Base-by-base conservation (phyloP, 1,140 invertebrate species). In the Chionoecetes opilio region DNA sequence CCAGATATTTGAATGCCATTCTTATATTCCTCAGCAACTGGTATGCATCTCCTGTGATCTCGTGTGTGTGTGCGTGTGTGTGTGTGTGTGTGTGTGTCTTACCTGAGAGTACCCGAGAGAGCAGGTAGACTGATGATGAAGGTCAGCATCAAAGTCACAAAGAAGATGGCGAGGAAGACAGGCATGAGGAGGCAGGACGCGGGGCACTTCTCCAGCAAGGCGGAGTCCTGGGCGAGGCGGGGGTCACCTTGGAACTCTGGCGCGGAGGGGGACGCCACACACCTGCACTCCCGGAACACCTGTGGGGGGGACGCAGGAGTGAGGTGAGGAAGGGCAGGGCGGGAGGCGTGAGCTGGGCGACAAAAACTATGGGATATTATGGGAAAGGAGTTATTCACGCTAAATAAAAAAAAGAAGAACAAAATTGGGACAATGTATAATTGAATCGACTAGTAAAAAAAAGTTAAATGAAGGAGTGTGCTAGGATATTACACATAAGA, bases 101-200 rank as follows among this genome's bases (percentile, higher is more conserved):
- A 98, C 98, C 98, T 98, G 1, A 99, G 97, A 0, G 98, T 98
- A 2, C 98, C 98, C 0, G 98, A 98, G 0, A 98, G 97, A 0
- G 98, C 98, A 0, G 98, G 98, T 97, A 98, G 98, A 11, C 98
- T 98, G 92, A 98, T 98, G 0, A 98, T 96, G 96, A 99, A 98
- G 0, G 98, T 98, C 96, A 98, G 98, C 37, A 98, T 97, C 97
- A 98, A 98, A 34, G 98, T 97, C 8, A 98, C 97, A 96, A 98
- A 98, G 26, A 98, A 97, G 3, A 98, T 96, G 0, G 97, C 97
- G 2, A 98, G 97, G 97, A 98, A 98, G 0, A 98, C 96, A 96
- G 98, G 98, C 91, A 98, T 97, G 94, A 97, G 97, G 2, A 97
- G 97, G 96, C 98, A 99, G 0, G 97, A 97, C 0, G 97, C 97